Percentiles rank a stretch among this genome's conserved stretches.
Evolutionary conservation across 1,140 invertebrate genomes (phyloP).

Genomic region (Odontomachus brunneus): DNA sequence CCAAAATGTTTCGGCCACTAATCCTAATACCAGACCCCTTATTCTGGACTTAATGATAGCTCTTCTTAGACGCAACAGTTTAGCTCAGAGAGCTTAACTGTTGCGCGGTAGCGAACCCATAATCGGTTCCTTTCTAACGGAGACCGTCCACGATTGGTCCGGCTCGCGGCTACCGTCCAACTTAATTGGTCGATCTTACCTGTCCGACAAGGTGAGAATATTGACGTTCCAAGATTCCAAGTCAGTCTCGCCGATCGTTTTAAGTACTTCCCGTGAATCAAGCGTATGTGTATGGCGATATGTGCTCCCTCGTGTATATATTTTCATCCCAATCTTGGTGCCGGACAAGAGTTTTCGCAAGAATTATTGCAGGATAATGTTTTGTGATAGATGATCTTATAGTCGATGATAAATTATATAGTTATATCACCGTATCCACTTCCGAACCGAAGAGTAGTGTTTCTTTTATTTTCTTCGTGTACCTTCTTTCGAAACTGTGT

Average conservation of each 20-base stretch:
- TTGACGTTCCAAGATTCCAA: conserved; percentile 27
- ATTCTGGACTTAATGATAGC: conserved; percentile 75
- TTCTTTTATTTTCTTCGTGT: not conserved
- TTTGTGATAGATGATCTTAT: not conserved
- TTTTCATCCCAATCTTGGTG: not conserved
- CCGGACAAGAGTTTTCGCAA: not conserved
- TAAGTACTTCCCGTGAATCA: not conserved
- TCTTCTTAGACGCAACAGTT: conserved; percentile 74
- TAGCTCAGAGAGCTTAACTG: conserved; percentile 66
- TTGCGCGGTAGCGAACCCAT: conserved; percentile 69
- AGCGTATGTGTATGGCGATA: not conserved
- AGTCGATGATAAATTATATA: too few species aligned
- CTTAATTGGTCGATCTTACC: conserved; percentile 62
- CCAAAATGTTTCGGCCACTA: conserved; percentile 73
- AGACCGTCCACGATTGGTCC: conserved; percentile 67
- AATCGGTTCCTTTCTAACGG: conserved; percentile 70
- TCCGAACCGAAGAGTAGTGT: not conserved
- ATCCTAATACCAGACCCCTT: conserved; percentile 75
- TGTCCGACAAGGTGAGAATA: conserved; percentile 52
- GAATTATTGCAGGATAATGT: not conserved
- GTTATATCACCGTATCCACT: too few species aligned
- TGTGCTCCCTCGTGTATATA: not conserved
- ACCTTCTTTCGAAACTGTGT: too few species aligned
- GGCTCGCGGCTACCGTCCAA: conserved; percentile 60
- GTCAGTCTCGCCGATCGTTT: not conserved